A percentile compares a stretch with the other conserved stretches of the same genome.
These are phyloP conservation scores for Phortica variegata DNA, from an alignment of 1,140 invertebrate species.

Conservation along the genomic window DNA sequence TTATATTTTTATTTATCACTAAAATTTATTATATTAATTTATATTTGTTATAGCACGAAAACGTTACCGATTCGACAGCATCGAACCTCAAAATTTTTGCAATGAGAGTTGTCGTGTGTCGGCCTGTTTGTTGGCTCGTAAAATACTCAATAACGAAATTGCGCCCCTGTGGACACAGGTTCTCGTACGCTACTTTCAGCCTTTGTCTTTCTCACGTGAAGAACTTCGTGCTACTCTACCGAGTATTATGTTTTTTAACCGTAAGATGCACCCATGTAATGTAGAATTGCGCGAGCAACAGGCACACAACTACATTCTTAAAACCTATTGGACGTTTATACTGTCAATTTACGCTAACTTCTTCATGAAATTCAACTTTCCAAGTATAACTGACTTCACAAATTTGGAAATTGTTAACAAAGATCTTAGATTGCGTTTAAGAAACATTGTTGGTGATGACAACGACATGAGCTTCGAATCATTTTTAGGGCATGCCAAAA, in stretches of 20 bases:
- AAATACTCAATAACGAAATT: constrained; percentile 49
- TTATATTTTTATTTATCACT: not conserved
- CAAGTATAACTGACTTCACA: constrained; percentile 31
- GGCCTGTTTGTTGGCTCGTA: constrained; percentile 44
- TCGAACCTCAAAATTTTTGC: constrained; percentile 48
- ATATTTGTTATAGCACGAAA: constrained; percentile 18
- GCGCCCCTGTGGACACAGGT: constrained; percentile 41
- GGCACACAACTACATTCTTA: constrained; percentile 52
- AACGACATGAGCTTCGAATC: constrained; percentile 47
- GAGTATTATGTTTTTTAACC: constrained; percentile 52
- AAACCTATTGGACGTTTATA: constrained; percentile 54
- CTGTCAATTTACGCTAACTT: constrained; percentile 52
- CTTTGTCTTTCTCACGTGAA: constrained; percentile 43
- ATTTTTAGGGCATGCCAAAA: constrained; percentile 48
- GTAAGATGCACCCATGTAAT: constrained; percentile 43
- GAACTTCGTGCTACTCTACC: constrained; percentile 46
- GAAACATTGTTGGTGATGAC: constrained; percentile 43
- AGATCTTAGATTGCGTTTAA: constrained; percentile 35
- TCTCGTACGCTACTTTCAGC: constrained; percentile 48
- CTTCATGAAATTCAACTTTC: constrained; percentile 44
- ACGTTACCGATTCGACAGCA: constrained; percentile 39
- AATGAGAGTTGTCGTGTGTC: constrained; percentile 43
- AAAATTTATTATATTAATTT: not conserved
- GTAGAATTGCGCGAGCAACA: constrained; percentile 43
- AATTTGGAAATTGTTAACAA: constrained; percentile 42